Evolutionary conservation across 2,797 vertebrate species (phyloP), one percentile per base, ranked within the genome.

Genomic region (Enteromius radiatus): DNA sequence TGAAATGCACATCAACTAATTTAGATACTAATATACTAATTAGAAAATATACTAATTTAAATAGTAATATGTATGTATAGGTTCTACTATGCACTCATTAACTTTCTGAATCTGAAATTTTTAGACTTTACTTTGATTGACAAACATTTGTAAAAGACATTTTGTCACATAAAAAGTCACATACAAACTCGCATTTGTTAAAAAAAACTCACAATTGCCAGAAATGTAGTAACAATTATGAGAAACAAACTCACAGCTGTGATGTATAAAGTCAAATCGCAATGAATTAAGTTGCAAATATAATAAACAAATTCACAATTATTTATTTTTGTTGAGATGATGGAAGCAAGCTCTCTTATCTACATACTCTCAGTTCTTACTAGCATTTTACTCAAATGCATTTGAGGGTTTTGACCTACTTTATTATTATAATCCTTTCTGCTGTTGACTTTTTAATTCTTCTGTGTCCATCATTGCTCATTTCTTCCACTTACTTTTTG

Each of bases 361-460:
- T 54, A 33, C 68, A 63, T 64, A 54, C 36, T n/a, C 6, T 33
- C 47, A 15, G 5, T 26, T 56, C 38, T 38, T 36, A 1, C 10
- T 10, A 4, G 11, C 38, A 1, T 52, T 59, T 61, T 45, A 70
- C 43, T 75, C 6, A 21, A 64, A 54, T 52, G 45, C n/a, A 43
- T 67, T 76, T 75, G 31, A 1, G 54, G 33, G 10, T 65, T 75
- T 75, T 82, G 59, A 67, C 80, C 71, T 56, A 82, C 17, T 82
- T 82, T 43, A 6, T 54, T 52, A 28, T 81, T 52, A 74, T 74
- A 74, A 74, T 68, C 23, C 41, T 47, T 47, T 74, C 11, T 28
- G 47, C 45, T 26, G 31, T 64, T 56, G 33, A 28, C 49, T 56
- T 67, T 17, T 26, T 65, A 21, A 0, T 47, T 45, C n/a, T 45